Conservation (phyloP, 2,888 invertebrate genomes). For the Microctonus brassicae region DNA sequence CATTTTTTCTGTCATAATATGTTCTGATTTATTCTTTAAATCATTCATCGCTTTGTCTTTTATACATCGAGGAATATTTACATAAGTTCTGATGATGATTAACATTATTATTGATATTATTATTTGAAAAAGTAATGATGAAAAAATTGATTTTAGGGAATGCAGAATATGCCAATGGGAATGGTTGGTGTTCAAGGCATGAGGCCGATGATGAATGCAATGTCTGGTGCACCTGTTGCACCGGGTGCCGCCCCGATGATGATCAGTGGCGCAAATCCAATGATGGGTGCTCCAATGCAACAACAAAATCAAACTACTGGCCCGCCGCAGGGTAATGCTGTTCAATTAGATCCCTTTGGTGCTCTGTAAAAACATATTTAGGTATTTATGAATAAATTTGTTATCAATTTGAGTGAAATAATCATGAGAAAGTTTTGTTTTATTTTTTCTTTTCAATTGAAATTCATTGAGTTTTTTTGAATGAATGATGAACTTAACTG, state of each 20-base stretch:
- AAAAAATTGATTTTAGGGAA: slow-evolving; percentile 51
- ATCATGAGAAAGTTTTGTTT: too few species aligned
- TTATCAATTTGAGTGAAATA: too few species aligned
- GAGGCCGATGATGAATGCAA: slow-evolving; percentile 65
- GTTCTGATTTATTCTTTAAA: background rate
- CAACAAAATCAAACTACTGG: slow-evolving; percentile 61
- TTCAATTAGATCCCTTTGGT: slow-evolving; percentile 73
- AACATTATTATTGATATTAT: background rate
- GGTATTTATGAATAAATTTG: slow-evolving; percentile 18
- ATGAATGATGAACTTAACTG: background rate
- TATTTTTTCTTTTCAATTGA: background rate
- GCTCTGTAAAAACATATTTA: slow-evolving; percentile 63
- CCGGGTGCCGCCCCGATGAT: slow-evolving; percentile 57
- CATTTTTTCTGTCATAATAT: background rate
- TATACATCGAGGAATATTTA: background rate
- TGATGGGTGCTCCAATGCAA: slow-evolving; percentile 58
- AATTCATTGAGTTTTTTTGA: too few species aligned
- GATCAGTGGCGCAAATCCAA: slow-evolving; percentile 56
- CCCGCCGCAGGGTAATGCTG: slow-evolving; percentile 68
- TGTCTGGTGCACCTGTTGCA: slow-evolving; percentile 59
- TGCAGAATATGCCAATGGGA: slow-evolving; percentile 64
- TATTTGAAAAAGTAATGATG: slow-evolving; percentile 5
- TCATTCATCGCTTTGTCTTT: background rate
- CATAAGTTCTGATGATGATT: background rate
- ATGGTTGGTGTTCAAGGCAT: slow-evolving; percentile 61